These are phyloP conservation scores for Drosophila ficusphila DNA, from an alignment of 1,140 invertebrate species.

Conservation along the genomic window DNA sequence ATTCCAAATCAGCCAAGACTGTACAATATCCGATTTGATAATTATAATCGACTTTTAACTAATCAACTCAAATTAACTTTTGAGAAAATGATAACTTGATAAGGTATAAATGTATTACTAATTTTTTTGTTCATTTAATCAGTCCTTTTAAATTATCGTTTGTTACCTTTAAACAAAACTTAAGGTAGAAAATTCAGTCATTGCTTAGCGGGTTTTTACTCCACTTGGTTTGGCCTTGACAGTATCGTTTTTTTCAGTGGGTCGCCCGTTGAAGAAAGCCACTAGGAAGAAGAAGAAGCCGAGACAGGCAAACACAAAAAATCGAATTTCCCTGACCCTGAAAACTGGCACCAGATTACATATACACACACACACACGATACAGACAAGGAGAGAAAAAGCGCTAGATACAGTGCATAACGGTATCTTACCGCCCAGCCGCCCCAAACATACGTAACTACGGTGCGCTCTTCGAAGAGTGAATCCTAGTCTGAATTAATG, in stretches of 20 bases:
- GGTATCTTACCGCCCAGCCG: conserved; percentile 56
- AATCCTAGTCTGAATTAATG: no score
- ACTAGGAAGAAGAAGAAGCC: conserved; percentile 22
- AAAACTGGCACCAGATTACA: conserved; percentile 63
- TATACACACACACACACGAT: conserved; percentile 12
- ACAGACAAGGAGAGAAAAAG: conserved; percentile 13
- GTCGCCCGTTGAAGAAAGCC: conserved; percentile 28
- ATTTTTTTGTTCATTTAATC: no score
- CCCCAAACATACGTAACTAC: conserved; percentile 32
- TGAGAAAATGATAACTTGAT: no score
- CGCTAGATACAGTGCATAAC: conserved; percentile 61
- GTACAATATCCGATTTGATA: no score
- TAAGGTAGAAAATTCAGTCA: background rate
- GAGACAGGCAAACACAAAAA: conserved; percentile 39
- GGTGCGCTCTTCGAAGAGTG: background rate
- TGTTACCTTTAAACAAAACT: no score
- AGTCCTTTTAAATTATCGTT: no score
- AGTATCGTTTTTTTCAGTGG: background rate
- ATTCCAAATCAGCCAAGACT: no score
- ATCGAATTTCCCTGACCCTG: conserved; percentile 81
- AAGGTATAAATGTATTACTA: no score
- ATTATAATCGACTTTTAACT: no score
- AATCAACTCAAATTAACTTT: no score
- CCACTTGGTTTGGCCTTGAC: conserved; percentile 12
- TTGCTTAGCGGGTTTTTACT: background rate